Conservation (phyloP, 2,888 invertebrate genomes). For the Mamestra brassicae region DNA sequence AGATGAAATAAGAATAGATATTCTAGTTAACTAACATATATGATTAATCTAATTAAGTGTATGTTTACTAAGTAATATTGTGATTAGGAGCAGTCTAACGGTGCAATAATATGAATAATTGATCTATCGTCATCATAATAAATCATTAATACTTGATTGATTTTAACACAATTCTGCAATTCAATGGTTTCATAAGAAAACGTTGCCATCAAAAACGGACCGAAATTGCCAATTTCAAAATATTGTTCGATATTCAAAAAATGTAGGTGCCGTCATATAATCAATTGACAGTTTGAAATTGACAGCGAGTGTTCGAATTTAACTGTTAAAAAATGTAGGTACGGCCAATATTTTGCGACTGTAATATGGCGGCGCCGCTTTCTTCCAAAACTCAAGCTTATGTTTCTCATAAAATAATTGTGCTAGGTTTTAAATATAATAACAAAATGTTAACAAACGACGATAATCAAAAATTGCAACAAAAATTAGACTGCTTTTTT, state of each 20-base stretch:
- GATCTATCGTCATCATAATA: background rate
- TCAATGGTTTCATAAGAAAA: background rate
- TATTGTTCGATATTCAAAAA: too few relatives aligned
- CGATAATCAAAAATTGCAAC: conserved; percentile 4
- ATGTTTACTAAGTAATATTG: background rate
- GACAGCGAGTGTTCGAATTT: background rate
- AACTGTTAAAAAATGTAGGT: background rate
- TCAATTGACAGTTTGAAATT: too few relatives aligned
- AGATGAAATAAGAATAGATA: background rate
- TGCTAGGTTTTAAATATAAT: background rate
- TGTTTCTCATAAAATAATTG: background rate
- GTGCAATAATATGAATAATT: background rate
- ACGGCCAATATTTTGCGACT: background rate
- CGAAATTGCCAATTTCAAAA: background rate
- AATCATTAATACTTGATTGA: background rate
- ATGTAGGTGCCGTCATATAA: too few relatives aligned
- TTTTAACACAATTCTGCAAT: background rate
- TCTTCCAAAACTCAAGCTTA: background rate
- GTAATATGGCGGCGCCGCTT: background rate
- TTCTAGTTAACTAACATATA: background rate
- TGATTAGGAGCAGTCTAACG: conserved; percentile 23
- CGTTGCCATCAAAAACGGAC: background rate
- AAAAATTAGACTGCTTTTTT: conserved; percentile 28
- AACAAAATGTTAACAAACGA: background rate
- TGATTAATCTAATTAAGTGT: conserved; percentile 2